Conservation (phyloP, 2,888 invertebrate species). For the Notodonta ziczac region DNA sequence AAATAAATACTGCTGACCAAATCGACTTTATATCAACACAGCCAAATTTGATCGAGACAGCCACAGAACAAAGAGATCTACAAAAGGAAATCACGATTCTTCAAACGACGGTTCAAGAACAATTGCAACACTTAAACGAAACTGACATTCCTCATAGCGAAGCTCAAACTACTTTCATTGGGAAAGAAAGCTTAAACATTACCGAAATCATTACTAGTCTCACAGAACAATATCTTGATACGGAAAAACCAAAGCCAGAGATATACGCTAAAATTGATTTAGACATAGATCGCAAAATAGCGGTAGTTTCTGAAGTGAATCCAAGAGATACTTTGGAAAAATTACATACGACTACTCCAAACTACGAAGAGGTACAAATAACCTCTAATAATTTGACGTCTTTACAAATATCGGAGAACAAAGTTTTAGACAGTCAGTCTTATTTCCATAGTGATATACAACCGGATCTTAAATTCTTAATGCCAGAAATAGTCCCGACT, state of each 20-base stretch:
- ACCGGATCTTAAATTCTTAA: conserved; percentile 57
- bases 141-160: conserved; percentile 80
- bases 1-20: conserved; percentile 73
- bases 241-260: conserved; percentile 60
- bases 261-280: conserved; percentile 81
- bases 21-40: conserved; percentile 54
- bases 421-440: conserved; percentile 73
- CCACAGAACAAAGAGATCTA: conserved; percentile 61
- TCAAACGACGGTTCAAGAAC: conserved; percentile 79
- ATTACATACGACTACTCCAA: conserved; percentile 49
- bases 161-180: conserved; percentile 82
- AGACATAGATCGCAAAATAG: conserved; percentile 79
- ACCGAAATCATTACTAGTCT: conserved; percentile 81
- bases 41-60: conserved; percentile 49
- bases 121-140: conserved; percentile 77
- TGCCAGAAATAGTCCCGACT: conserved; percentile 54
- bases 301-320: conserved; percentile 75
- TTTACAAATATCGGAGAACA: conserved; percentile 69
- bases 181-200: conserved; percentile 85
- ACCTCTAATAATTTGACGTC: conserved; percentile 57
- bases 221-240: conserved; percentile 76
- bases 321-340: conserved; percentile 59
- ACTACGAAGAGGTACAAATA: conserved; percentile 65
- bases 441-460: conserved; percentile 45
- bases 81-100: conserved; percentile 70